Percentiles rank a stretch among this genome's conserved stretches.
phyloP scores from a whole-genome alignment of 1,140 invertebrate species.

The Drosophila malerkotliana region DNA sequence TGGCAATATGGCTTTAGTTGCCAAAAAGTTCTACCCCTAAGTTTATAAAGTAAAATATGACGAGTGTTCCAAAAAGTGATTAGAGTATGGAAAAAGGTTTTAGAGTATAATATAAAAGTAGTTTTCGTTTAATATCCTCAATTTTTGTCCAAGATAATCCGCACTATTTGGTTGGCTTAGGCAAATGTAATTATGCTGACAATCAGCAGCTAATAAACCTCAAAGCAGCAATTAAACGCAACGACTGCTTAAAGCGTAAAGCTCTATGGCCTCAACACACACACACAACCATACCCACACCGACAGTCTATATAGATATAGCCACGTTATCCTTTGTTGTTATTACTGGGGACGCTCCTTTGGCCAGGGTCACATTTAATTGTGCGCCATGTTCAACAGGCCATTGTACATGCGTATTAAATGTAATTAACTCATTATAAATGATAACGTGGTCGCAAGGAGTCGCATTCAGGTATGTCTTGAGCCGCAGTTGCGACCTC shows the following conservation, averaged over 20 bases:
- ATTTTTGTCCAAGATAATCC: background rate
- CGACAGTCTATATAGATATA: background rate
- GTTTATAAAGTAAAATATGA: too few relatives aligned
- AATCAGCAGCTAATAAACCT: constrained; percentile 63
- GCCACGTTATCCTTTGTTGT: constrained; percentile 55
- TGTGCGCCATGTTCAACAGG: constrained; percentile 76
- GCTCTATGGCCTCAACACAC: constrained; percentile 12
- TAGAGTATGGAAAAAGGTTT: background rate
- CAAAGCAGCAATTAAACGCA: constrained; percentile 58
- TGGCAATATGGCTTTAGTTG: constrained; percentile 37
- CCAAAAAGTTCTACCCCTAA: constrained; percentile 5
- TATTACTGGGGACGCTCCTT: constrained; percentile 35
- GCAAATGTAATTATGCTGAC: constrained; percentile 35
- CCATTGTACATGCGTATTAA: constrained; percentile 80
- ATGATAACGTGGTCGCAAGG: constrained; percentile 70
- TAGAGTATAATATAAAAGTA: too few relatives aligned
- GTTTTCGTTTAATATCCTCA: background rate
- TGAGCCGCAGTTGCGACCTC: constrained; percentile 39
- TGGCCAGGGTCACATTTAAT: constrained; percentile 74
- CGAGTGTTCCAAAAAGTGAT: background rate
- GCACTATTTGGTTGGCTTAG: constrained; percentile 27
- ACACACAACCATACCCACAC: constrained; percentile 14
- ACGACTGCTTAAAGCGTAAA: constrained; percentile 59
- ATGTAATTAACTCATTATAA: constrained; percentile 82
- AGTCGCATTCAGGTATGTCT: constrained; percentile 51